Base-by-base conservation (phyloP, 1,140 invertebrate genomes). In the Scaptomyza graminum region DNA sequence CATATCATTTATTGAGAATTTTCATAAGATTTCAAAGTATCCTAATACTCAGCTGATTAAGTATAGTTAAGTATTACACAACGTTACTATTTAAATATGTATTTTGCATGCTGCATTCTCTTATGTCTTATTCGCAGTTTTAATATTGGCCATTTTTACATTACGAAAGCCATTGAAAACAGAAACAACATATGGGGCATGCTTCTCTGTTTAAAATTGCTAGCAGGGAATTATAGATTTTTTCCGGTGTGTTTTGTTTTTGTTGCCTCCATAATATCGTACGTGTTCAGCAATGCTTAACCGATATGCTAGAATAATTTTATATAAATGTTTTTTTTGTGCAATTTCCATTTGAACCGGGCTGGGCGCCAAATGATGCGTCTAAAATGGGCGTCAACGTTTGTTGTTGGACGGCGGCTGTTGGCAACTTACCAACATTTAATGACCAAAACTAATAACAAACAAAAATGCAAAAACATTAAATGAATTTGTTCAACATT, bases 381-480 rank as follows among this genome's bases (percentile, higher is more conserved):
- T 31, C 46, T 66, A 66, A 66, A 66, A 66, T 56, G 61, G 67
- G 44, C 51, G 51, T 50, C 31, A 25, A 57, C 22, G 49, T 34
- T 34, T 34, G 52, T 70, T 55, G 37, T 60, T 54, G 50, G 11
- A 34, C 28, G 6, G 43, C 16, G 18, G 18, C 18, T 37, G 25
- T 44, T 50, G 68, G 62, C 68, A 66, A 54, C 39, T 54, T 54
- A 51, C 59, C 66, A 69, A 57, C 67, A 67, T 72, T 72, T 72
- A 72, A 72, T 72, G 69, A 60, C 55, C 69, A 72, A 67, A 61
- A 72, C 69, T 72, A 72, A 72, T 61, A 67, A 9, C 69, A 46
- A 66, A 28, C 6, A 34, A 34, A 8, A 72, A 55, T 22, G 34
- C 5, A 54, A 16, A 54, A 16, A 39, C 63, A 66, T 72, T 54